These are phyloP conservation scores for Pseudococcus longispinus DNA, from an alignment of 2,888 invertebrate genomes.

Conservation along the genomic window DNA sequence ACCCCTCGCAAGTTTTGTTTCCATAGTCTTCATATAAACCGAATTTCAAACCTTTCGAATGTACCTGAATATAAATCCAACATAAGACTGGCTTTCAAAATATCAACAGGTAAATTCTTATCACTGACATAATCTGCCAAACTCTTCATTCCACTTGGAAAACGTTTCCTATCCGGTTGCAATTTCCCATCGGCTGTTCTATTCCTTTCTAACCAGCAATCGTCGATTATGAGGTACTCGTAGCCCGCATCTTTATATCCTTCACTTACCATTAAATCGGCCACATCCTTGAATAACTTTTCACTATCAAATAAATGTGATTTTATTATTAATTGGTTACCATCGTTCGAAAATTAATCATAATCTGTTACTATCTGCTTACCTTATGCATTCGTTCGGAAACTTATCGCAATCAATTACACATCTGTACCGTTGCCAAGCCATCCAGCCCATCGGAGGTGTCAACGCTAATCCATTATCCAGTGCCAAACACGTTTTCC, in stretches of 20 bases:
- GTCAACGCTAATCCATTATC: constrained; percentile 63
- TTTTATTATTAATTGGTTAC: not conserved
- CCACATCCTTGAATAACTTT: constrained; percentile 60
- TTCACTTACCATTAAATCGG: constrained; percentile 71
- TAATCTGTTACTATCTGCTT: not conserved
- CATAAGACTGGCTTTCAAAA: no score
- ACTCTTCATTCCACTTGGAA: constrained; percentile 76
- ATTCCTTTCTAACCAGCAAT: constrained; percentile 76
- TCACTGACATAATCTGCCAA: constrained; percentile 75
- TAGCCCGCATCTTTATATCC: constrained; percentile 77
- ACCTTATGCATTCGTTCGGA: constrained; percentile 62
- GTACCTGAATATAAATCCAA: constrained; percentile 68
- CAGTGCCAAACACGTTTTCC: constrained; percentile 59
- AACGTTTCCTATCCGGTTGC: constrained; percentile 72
- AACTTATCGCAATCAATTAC: constrained; percentile 62
- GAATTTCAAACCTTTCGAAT: constrained; percentile 76
- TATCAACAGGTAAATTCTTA: no score
- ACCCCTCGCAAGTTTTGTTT: constrained; percentile 77
- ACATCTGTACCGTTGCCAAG: constrained; percentile 64
- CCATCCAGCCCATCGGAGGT: constrained; percentile 65
- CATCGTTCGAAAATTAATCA: not conserved
- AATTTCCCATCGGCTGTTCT: constrained; percentile 70
- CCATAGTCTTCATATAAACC: constrained; percentile 86
- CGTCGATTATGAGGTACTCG: constrained; percentile 76
- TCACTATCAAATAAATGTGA: constrained; percentile 33